Percentiles rank a stretch among this genome's conserved stretches.
phyloP scores from a whole-genome alignment of 2,113 vertebrate species.

The Okapia johnstoni region DNA sequence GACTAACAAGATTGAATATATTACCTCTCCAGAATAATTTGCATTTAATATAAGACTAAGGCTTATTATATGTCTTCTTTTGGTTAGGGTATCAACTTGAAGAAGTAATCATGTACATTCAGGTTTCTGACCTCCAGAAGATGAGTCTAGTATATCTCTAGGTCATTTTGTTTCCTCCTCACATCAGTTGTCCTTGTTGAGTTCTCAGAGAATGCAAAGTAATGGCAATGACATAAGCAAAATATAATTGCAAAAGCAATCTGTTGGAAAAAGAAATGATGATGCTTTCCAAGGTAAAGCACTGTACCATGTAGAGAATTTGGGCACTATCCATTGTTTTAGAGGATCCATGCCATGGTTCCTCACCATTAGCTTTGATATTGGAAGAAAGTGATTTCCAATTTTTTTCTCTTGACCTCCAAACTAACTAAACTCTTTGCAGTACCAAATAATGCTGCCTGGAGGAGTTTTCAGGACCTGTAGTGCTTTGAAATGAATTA shows the following conservation, averaged over 20 bases:
- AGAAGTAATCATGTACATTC: neutral
- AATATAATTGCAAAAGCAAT: constrained; percentile 74
- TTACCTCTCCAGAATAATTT: neutral
- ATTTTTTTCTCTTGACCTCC: constrained; percentile 65
- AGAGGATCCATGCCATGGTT: constrained; percentile 60
- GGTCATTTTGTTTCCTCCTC: constrained; percentile 22
- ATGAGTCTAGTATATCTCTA: neutral
- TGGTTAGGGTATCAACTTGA: neutral
- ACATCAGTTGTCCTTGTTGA: constrained; percentile 28
- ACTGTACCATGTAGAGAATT: constrained; percentile 59
- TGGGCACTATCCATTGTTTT: constrained; percentile 60
- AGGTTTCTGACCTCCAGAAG: neutral
- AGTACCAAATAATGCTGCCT: constrained; percentile 12
- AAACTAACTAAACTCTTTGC: constrained; percentile 54
- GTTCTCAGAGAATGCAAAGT: constrained; percentile 58
- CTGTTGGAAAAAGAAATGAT: constrained; percentile 62
- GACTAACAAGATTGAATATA: neutral
- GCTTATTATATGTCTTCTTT: neutral
- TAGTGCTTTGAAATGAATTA: constrained; percentile 50
- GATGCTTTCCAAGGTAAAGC: constrained; percentile 62
- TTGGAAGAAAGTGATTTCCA: constrained; percentile 62
- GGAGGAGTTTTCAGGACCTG: constrained; percentile 37
- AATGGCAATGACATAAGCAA: constrained; percentile 66
- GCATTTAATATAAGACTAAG: neutral
- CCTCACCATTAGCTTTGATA: constrained; percentile 68